Percentiles rank a stretch among this genome's conserved stretches.
These are phyloP conservation scores for Rhingia rostrata DNA, from an alignment of 2,888 invertebrate genomes.

Conservation along the genomic window DNA sequence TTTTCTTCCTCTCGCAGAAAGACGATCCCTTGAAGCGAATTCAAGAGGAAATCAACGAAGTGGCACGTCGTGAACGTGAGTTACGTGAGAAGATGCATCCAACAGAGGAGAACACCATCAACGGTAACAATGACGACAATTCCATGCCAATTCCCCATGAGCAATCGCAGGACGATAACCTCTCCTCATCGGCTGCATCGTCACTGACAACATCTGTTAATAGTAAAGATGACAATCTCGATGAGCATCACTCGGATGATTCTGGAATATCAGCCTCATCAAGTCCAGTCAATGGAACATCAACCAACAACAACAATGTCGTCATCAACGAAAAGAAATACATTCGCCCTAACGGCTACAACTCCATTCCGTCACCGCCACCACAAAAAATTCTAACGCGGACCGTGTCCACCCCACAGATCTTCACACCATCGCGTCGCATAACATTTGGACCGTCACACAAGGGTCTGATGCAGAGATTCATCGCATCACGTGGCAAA, in stretches of 20 bases:
- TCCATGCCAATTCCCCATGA: slow-evolving; percentile 46
- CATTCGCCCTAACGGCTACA: slow-evolving; percentile 81
- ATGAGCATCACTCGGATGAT: slow-evolving; percentile 82
- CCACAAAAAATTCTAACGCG: slow-evolving; percentile 81
- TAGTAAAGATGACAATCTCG: slow-evolving; percentile 79
- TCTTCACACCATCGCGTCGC: slow-evolving; percentile 83
- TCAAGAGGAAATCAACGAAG: slow-evolving; percentile 94
- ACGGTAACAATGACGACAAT: slow-evolving; percentile 67
- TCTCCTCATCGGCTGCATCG: slow-evolving; percentile 76
- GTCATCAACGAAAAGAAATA: slow-evolving; percentile 78
- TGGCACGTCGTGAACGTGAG: slow-evolving; percentile 92
- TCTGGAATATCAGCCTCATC: slow-evolving; percentile 83
- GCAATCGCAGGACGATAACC: slow-evolving; percentile 76
- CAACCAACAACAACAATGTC: slow-evolving; percentile 75
- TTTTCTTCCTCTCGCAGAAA: slow-evolving; percentile 83
- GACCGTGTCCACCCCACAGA: slow-evolving; percentile 81
- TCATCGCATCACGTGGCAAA: slow-evolving; percentile 91
- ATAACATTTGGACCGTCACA: slow-evolving; percentile 87
- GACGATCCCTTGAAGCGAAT: slow-evolving; percentile 91
- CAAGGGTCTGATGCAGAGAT: slow-evolving; percentile 92
- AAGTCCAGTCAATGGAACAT: slow-evolving; percentile 78
- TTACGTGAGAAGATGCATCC: slow-evolving; percentile 85
- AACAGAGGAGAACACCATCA: slow-evolving; percentile 75
- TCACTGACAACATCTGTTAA: slow-evolving; percentile 80
- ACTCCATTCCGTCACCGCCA: slow-evolving; percentile 81